Evolutionary conservation across 1,140 invertebrate species (phyloP).

Genomic region (Drosophila sproati): DNA sequence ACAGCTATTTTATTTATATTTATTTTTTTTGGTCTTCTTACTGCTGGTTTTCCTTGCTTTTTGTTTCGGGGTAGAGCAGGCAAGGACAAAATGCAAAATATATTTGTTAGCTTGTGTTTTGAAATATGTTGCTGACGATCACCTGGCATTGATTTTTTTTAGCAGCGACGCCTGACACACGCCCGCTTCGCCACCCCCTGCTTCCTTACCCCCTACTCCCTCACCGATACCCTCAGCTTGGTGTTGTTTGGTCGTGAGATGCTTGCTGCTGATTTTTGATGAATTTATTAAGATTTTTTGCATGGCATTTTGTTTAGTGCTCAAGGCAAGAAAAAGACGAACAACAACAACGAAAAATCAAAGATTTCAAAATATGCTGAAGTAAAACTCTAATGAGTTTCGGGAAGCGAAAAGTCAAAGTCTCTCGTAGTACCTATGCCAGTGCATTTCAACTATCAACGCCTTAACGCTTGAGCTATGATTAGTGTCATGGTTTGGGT

Average conservation of each 20-base stretch:
- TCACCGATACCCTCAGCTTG: slow-evolving; percentile 22
- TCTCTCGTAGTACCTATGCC: background rate
- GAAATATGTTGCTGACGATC: slow-evolving; percentile 75
- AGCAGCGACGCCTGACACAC: slow-evolving; percentile 26
- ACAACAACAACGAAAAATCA: slow-evolving; percentile 5
- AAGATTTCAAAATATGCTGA: slow-evolving; percentile 26
- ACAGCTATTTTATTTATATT: background rate
- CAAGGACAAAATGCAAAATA: slow-evolving; percentile 80
- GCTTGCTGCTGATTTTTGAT: slow-evolving; percentile 76
- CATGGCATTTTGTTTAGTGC: slow-evolving; percentile 25
- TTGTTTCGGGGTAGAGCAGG: background rate
- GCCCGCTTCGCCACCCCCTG: slow-evolving; percentile 6
- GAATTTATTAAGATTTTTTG: slow-evolving; percentile 80
- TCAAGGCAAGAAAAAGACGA: slow-evolving; percentile 9
- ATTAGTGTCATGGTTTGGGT: slow-evolving; percentile 70
- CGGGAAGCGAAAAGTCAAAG: slow-evolving; percentile 63
- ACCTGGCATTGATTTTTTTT: slow-evolving; percentile 72
- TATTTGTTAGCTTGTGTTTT: slow-evolving; percentile 75
- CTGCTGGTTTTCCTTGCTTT: slow-evolving; percentile 25
- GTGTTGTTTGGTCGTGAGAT: slow-evolving; percentile 68
- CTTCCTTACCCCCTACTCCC: background rate
- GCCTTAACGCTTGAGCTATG: slow-evolving; percentile 77
- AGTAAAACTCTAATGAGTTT: slow-evolving; percentile 72
- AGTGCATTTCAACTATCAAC: slow-evolving; percentile 51
- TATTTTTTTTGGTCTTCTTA: slow-evolving; percentile 17